Evolutionary conservation across 92 coral and sea anemone species (phyloP).

Genomic region (Siderastrea siderea): DNA sequence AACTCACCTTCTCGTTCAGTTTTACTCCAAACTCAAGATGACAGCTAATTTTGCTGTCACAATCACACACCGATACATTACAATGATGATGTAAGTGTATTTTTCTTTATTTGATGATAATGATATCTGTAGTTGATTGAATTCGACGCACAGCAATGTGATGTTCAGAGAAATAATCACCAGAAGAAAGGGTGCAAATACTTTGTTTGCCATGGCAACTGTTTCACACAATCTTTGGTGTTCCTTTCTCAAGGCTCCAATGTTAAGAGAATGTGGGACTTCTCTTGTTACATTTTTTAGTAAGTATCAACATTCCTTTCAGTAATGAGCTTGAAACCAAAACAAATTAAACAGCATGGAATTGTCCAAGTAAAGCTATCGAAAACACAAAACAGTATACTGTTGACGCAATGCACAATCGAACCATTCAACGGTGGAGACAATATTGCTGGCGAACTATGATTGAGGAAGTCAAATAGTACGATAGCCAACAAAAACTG

Average conservation of each 20-base stretch:
- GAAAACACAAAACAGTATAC: neutral
- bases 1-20: constrained; percentile 4
- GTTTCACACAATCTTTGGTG: constrained; percentile 11
- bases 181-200: neutral
- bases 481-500: neutral
- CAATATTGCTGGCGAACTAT: neutral
- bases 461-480: neutral
- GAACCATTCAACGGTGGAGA: neutral
- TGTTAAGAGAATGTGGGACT: too few species aligned
- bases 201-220: constrained; percentile 2
- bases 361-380: constrained; percentile 6
- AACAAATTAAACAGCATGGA: neutral
- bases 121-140: neutral
- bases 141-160: neutral
- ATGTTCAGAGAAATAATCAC: neutral
- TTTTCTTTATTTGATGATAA: neutral
- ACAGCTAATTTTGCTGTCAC: neutral
- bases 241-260: neutral
- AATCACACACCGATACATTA: neutral
- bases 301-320: neutral
- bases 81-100: neutral
- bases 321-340: too few species aligned
- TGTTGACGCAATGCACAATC: neutral
- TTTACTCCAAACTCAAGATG: neutral
- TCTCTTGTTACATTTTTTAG: neutral